Evolutionary conservation across 2,888 invertebrate genomes (phyloP), one percentile per base, ranked within the genome.

Genomic region (Odontocerum albicorne): DNA sequence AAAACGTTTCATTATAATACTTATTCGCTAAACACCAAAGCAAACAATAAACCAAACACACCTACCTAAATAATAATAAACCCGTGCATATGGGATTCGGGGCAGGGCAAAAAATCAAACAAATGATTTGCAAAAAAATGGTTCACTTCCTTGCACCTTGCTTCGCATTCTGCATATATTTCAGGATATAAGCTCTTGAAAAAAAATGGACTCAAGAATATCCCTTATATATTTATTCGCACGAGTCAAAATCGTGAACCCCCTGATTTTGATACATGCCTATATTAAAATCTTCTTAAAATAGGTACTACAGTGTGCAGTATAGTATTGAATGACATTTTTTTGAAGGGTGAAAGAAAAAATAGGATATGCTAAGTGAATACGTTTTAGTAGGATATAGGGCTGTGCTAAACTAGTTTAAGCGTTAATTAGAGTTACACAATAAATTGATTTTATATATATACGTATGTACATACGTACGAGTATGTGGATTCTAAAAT

Each of bases 111-210:
- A 57, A 60, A 54, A 15, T 49, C 53, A 43, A 56, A 55, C 58
- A 54, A 56, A 59, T 55, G 47, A 50, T 31, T 36, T 32, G 40
- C 31, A 17, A 51, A 59, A 59, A 60, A 56, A 60, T 44, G 49
- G 49, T 49, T 45, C 35, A 60, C 57, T 60, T 60, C 60, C 60
- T 60, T 60, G 57, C 60, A 60, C 60, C 60, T 60, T 60, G 60
- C 57, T 49, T 45, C 31, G 7, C 12, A 10, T n/a, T n/a, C n/a
- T n/a, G n/a, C n/a, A n/a, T n/a, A n/a, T n/a, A n/a, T n/a, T n/a
- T n/a, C n/a, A n/a, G n/a, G n/a, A n/a, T n/a, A n/a, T n/a, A n/a
- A n/a, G n/a, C n/a, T n/a, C n/a, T n/a, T n/a, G n/a, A n/a, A n/a
- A n/a, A n/a, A n/a, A n/a, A n/a, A n/a, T n/a, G n/a, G n/a, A n/a